These are phyloP conservation scores for Acrossocheilus wenchowensis DNA, from an alignment of 2,797 vertebrate species.

Conservation along the genomic window DNA sequence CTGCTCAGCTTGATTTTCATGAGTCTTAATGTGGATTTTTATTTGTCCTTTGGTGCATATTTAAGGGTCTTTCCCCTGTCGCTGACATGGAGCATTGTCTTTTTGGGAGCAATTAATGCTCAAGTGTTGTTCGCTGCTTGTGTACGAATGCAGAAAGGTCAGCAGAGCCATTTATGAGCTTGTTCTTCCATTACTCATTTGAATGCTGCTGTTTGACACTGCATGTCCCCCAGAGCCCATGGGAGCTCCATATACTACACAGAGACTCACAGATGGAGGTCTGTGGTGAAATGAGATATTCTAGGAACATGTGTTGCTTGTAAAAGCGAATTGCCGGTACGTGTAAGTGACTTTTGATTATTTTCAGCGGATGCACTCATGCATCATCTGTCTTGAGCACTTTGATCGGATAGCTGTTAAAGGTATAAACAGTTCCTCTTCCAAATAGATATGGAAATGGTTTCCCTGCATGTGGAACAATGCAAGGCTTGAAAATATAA, in stretches of 20 bases:
- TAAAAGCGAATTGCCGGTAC: conserved; percentile 26
- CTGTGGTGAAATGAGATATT: conserved; percentile 32
- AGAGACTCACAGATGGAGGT: conserved; percentile 71
- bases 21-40: conserved; percentile 47
- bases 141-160: conserved; percentile 74
- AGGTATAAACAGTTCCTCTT: background rate
- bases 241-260: conserved; percentile 62
- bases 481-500: background rate
- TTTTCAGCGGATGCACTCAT: conserved; percentile 17
- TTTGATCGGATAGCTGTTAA: conserved; percentile 21
- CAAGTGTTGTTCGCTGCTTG: conserved; percentile 58
- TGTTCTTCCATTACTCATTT: conserved; percentile 76
- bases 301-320: conserved; percentile 15
- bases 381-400: conserved; percentile 13
- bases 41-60: conserved; percentile 61
- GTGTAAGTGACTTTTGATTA: conserved; percentile 22
- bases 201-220: conserved; percentile 75
- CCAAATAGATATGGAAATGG: conserved; percentile 7
- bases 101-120: conserved; percentile 71
- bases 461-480: conserved; percentile 8
- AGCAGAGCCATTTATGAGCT: conserved; percentile 71
- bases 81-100: conserved; percentile 61
- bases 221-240: conserved; percentile 59
- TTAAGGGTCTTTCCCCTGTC: conserved; percentile 55
- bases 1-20: background rate